These are phyloP conservation scores for Drosophila imparisetae DNA, from an alignment of 2,888 invertebrate genomes.

Conservation along the genomic window DNA sequence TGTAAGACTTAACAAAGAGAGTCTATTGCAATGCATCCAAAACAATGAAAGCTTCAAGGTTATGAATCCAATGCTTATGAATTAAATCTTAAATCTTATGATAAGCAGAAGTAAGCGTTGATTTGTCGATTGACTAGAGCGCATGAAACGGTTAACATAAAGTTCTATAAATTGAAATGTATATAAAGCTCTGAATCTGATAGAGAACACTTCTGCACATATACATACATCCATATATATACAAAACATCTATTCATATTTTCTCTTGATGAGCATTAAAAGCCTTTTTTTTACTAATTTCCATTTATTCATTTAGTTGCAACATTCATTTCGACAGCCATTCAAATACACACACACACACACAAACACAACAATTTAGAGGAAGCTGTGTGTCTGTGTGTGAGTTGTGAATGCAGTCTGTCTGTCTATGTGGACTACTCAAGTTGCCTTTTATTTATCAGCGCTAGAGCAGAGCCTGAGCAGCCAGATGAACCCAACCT, in stretches of 20 bases:
- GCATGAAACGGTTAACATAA: neutral
- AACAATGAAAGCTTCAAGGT: neutral
- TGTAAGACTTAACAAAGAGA: neutral
- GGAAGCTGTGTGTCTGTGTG: constrained; percentile 21
- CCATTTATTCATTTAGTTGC: constrained; percentile 78
- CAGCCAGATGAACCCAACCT: constrained; percentile 11
- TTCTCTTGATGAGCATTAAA: constrained; percentile 23
- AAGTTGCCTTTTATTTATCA: constrained; percentile 72
- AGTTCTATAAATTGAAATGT: neutral
- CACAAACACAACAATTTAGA: constrained; percentile 25
- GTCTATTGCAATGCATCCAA: neutral
- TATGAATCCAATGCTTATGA: neutral
- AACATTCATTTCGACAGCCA: constrained; percentile 71
- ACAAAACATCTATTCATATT: neutral
- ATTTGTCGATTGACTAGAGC: neutral
- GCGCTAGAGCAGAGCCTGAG: constrained; percentile 61
- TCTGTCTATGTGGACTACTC: constrained; percentile 35
- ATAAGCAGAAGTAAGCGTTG: neutral
- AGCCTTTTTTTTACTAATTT: constrained; percentile 73
- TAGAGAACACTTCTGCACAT: neutral
- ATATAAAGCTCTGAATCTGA: neutral
- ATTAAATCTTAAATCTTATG: neutral
- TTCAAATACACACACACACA: constrained; percentile 40
- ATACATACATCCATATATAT: neutral
- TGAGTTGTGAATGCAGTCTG: constrained; percentile 30